A percentile compares a stretch with the other conserved stretches of the same genome.
Evolutionary conservation across 2,888 invertebrate species (phyloP).

Genomic region (Nymphalis polychloros): DNA sequence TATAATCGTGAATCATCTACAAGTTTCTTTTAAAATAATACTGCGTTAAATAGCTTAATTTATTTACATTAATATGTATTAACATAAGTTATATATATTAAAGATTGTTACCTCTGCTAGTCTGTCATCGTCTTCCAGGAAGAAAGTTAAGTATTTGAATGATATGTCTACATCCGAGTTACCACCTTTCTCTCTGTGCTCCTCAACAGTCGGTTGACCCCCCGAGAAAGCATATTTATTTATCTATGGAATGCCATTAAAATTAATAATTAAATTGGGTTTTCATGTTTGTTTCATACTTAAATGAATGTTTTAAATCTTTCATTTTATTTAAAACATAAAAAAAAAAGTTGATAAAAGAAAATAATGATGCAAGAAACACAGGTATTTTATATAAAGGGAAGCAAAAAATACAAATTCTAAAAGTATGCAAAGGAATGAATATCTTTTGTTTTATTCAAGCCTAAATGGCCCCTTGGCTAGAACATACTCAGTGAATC

Average conservation of each 20-base stretch:
- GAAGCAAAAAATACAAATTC: too few relatives aligned
- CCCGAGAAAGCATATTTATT: conserved; percentile 99
- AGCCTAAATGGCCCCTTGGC: too few relatives aligned
- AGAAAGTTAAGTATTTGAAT: conserved; percentile 96
- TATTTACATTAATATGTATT: neutral
- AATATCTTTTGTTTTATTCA: too few relatives aligned
- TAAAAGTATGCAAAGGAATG: too few relatives aligned
- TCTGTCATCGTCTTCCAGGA: conserved; percentile 94
- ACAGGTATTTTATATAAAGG: too few relatives aligned
- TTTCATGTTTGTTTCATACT: neutral
- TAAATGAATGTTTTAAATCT: neutral
- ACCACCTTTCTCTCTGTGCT: conserved; percentile 95
- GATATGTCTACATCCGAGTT: conserved; percentile 97
- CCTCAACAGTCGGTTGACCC: conserved; percentile 95
- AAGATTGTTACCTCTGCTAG: conserved; percentile 84
- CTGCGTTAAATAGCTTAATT: too few relatives aligned
- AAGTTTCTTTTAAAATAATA: too few relatives aligned
- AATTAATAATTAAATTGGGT: neutral
- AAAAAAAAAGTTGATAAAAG: too few relatives aligned
- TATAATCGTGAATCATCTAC: too few relatives aligned
- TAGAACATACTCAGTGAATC: too few relatives aligned
- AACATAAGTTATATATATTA: neutral
- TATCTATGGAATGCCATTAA: conserved; percentile 76
- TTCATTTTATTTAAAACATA: too few relatives aligned
- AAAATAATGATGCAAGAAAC: too few relatives aligned